Percentiles rank a stretch among this genome's conserved stretches.
These are phyloP conservation scores for Chlorops oryzae DNA, from an alignment of 1,140 invertebrate species.

Conservation along the genomic window DNA sequence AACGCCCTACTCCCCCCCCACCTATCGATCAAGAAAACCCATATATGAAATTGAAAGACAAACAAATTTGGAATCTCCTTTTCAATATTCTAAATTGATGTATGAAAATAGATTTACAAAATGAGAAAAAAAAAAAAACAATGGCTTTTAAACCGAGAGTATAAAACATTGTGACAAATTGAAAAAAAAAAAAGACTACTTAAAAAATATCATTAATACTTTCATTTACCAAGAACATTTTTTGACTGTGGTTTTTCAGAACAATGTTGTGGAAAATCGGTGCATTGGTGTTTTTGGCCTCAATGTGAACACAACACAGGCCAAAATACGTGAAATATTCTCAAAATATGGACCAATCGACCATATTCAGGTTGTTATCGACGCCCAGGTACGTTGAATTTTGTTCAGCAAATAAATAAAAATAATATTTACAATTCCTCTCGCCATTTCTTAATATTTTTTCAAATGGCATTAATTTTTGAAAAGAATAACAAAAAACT, in stretches of 20 bases:
- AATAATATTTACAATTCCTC: not conserved
- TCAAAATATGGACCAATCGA: conserved; percentile 87
- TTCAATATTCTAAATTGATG: too few relatives aligned
- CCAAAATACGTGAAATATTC: conserved; percentile 90
- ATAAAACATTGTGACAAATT: too few relatives aligned
- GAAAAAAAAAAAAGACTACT: too few relatives aligned
- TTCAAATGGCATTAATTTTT: not conserved
- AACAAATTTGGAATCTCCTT: too few relatives aligned
- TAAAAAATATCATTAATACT: too few relatives aligned
- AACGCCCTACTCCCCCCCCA: too few relatives aligned
- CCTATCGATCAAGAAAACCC: too few relatives aligned
- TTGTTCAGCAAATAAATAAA: not conserved
- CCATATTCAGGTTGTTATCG: conserved; percentile 91
- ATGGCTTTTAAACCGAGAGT: too few relatives aligned
- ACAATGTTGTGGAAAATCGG: conserved; percentile 65
- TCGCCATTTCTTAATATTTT: not conserved
- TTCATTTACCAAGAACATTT: not conserved
- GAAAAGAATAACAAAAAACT: not conserved
- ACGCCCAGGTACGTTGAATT: conserved; percentile 72
- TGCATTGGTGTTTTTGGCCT: conserved; percentile 94
- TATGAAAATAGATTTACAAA: too few relatives aligned
- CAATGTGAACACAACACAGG: conserved; percentile 86
- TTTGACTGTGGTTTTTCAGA: not conserved
- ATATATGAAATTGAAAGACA: too few relatives aligned
- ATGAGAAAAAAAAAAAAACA: too few relatives aligned